Evolutionary conservation across 2,888 invertebrate species (phyloP).

Genomic region (Oscheius sp.): DNA sequence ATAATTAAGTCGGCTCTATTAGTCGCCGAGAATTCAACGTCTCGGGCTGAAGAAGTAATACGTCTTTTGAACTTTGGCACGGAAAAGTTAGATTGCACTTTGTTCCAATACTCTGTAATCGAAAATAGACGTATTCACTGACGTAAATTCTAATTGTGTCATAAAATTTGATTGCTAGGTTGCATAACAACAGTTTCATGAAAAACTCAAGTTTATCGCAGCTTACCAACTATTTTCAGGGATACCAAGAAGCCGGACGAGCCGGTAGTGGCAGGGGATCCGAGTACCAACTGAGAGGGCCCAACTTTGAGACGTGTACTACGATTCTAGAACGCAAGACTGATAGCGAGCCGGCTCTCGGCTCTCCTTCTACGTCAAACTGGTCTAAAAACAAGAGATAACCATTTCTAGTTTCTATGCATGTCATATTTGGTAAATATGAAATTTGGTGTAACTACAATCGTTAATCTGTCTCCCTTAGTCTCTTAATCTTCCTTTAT

Average conservation of each 20-base stretch:
- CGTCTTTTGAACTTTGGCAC: no score
- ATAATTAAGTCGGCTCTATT: slow-evolving; percentile 1
- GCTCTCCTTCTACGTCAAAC: background rate
- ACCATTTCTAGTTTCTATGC: no score
- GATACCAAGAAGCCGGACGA: slow-evolving; percentile 17
- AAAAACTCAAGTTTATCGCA: background rate
- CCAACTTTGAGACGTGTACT: slow-evolving; percentile 21
- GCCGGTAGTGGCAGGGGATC: slow-evolving; percentile 26
- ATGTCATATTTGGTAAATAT: background rate
- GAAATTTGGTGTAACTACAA: no score
- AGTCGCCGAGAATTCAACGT: background rate
- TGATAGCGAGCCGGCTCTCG: slow-evolving; percentile 25
- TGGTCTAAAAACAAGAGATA: background rate
- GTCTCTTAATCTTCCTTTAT: no score
- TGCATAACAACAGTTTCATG: no score
- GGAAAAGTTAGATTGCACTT: no score
- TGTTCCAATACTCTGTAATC: no score
- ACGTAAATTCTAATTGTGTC: no score
- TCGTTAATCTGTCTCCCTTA: no score
- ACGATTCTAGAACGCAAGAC: slow-evolving; percentile 22
- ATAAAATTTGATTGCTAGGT: no score
- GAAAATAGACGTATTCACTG: background rate
- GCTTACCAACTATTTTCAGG: slow-evolving; percentile 1
- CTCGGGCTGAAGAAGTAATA: background rate
- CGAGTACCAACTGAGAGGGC: slow-evolving; percentile 33